Base-by-base conservation (phyloP, 2,888 invertebrate genomes). In the Sicus ferrugineus region DNA sequence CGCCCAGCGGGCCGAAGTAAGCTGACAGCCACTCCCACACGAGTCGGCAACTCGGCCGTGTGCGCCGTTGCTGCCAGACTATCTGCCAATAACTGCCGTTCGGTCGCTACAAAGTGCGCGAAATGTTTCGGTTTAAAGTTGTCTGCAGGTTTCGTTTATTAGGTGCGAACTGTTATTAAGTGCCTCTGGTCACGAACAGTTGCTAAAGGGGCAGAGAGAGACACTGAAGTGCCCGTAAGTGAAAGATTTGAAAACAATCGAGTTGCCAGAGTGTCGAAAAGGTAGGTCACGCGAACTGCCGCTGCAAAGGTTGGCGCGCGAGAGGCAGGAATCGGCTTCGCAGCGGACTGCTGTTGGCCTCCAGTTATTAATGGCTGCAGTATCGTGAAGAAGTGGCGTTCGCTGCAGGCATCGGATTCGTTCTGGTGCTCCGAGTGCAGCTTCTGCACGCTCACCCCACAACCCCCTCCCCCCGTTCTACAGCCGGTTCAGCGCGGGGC, bases 131-230 rank as follows among this genome's bases (percentile, higher is more conserved):
- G 31, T 68, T 46, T 63, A 68, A 28, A 2, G 56, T 34, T 69
- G 52, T 66, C 69, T 59, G 61, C 69, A 46, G 62, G 46, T 69
- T 65, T 69, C 63, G 58, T 73, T 74, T 74, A 73, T 75, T 67
- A 70, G 69, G 74, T 75, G 74, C 73, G 73, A 75, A 75, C 69
- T 74, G 68, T 64, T 74, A 70, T 73, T 74, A 75, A 74, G 73
- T 74, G 71, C 71, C 72, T 64, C 65, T 28, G 26, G 72, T 65
- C 75, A 75, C 75, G 75, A 75, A 74, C 67, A 28, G 23, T 14
- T 54, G 30, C 34, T 21, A 14, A 68, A 23, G 48, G 14, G 11
- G n/a, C n/a, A n/a, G n/a, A n/a, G n/a, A n/a, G n/a, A n/a, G 73
- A 73, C 72, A 70, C 46, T 71, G 68, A 70, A 70, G 67, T 65